These are phyloP conservation scores for Clistopyga incitator DNA, from an alignment of 2,888 invertebrate genomes.

Conservation along the genomic window DNA sequence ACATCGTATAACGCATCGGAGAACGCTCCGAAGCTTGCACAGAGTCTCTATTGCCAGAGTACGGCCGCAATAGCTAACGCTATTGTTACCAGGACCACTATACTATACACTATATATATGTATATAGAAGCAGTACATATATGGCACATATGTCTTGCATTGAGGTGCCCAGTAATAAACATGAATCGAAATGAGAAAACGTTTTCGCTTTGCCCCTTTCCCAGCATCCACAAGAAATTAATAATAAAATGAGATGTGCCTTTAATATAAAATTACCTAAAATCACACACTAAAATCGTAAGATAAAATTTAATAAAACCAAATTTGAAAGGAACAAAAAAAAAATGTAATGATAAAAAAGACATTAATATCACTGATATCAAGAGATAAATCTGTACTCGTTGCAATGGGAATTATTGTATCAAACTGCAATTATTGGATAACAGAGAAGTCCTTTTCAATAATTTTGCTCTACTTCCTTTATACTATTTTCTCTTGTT, in stretches of 20 bases:
- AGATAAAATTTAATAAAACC: too few species aligned
- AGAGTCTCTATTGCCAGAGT: slow-evolving; percentile 21
- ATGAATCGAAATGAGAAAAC: background rate
- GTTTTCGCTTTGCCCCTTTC: background rate
- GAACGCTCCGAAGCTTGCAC: slow-evolving; percentile 8
- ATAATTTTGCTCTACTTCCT: background rate
- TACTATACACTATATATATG: background rate
- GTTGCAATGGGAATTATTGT: background rate
- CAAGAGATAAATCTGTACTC: too few species aligned
- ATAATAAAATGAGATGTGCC: too few species aligned
- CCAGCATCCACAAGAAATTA: background rate
- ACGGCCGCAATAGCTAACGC: background rate
- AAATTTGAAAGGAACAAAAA: too few species aligned
- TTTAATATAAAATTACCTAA: too few species aligned
- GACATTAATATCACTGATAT: too few species aligned
- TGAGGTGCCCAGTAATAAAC: background rate
- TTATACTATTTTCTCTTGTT: background rate
- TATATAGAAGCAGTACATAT: too few species aligned
- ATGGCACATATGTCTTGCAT: too few species aligned
- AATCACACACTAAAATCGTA: too few species aligned
- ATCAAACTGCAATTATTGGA: background rate
- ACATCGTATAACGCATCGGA: slow-evolving; percentile 20
- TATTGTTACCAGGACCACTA: slow-evolving; percentile 4
- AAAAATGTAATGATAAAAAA: too few species aligned
- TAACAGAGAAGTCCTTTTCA: background rate